A percentile compares a stretch with the other conserved stretches of the same genome.
Evolutionary conservation across 64 coral and sea anemone genomes (phyloP).

Genomic region (Orbicella faveolata): DNA sequence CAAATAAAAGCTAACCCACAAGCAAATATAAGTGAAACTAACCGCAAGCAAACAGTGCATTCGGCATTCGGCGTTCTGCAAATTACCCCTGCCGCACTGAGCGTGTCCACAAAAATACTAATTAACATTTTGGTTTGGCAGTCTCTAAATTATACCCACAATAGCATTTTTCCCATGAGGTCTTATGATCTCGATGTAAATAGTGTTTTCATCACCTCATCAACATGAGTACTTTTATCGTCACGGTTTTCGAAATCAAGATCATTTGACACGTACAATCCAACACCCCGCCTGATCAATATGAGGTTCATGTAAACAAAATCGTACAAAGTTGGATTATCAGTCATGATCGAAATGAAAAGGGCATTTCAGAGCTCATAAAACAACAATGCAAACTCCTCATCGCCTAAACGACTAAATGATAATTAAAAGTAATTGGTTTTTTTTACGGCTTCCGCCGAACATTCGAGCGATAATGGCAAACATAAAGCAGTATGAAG

Average conservation of each 20-base stretch:
- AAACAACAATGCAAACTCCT: background rate
- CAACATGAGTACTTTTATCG: background rate
- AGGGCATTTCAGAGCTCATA: conserved; percentile 24
- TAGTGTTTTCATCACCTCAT: background rate
- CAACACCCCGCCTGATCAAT: background rate
- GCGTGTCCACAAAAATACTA: background rate
- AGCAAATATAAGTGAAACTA: no score
- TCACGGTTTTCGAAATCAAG: background rate
- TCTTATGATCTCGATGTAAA: background rate
- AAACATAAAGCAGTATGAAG: no score
- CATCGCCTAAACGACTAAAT: background rate
- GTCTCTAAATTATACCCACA: background rate
- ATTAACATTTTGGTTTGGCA: conserved; percentile 22
- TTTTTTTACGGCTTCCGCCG: no score
- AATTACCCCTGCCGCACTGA: background rate
- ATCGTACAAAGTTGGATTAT: conserved; percentile 4
- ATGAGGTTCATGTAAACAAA: background rate
- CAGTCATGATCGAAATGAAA: conserved; percentile 4
- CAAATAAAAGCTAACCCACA: no score
- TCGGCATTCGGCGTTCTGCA: no score
- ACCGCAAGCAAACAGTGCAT: no score
- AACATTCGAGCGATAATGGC: no score
- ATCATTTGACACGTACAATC: background rate
- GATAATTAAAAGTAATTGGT: background rate
- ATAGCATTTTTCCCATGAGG: background rate